phyloP scores from a whole-genome alignment of 2,113 vertebrate genomes.

The Leucoraja erinaceus region DNA sequence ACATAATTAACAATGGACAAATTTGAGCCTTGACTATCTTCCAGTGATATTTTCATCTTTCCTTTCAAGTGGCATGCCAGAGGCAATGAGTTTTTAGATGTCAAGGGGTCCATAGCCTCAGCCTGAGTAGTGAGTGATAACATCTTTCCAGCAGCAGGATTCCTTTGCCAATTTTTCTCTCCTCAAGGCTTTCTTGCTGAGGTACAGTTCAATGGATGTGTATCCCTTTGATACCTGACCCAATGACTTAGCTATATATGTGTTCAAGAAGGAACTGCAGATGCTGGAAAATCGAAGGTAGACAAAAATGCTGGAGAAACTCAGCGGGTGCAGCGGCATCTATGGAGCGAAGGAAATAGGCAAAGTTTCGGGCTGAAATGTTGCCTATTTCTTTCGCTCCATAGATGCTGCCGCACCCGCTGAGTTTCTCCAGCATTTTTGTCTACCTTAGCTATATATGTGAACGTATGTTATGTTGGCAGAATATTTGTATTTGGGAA shows the following conservation, averaged over 20 bases:
- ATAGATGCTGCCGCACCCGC: too few species aligned
- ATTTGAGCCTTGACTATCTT: constrained; percentile 7
- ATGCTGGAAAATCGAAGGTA: too few species aligned
- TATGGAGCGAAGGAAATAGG: too few species aligned
- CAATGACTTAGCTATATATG: not conserved
- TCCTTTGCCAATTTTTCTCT: constrained; percentile 18
- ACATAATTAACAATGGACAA: constrained; percentile 24
- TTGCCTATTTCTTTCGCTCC: too few species aligned
- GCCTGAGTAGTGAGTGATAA: not conserved
- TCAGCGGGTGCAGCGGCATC: too few species aligned
- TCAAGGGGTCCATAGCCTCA: not conserved
- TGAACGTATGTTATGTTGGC: not conserved
- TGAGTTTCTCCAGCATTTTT: too few species aligned
- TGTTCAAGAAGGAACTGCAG: too few species aligned
- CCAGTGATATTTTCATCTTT: constrained; percentile 10
- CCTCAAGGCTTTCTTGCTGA: constrained; percentile 14
- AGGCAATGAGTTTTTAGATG: constrained; percentile 15
- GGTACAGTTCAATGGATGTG: constrained; percentile 7
- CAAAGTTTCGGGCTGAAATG: too few species aligned
- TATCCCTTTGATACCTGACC: not conserved
- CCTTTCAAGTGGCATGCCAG: constrained; percentile 15
- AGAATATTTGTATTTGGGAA: not conserved
- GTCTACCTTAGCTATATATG: too few species aligned
- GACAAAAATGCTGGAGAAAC: too few species aligned
- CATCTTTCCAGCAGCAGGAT: constrained; percentile 13